phyloP scores from a whole-genome alignment of 1,140 invertebrate genomes.

The Potamilus streckersoni region DNA sequence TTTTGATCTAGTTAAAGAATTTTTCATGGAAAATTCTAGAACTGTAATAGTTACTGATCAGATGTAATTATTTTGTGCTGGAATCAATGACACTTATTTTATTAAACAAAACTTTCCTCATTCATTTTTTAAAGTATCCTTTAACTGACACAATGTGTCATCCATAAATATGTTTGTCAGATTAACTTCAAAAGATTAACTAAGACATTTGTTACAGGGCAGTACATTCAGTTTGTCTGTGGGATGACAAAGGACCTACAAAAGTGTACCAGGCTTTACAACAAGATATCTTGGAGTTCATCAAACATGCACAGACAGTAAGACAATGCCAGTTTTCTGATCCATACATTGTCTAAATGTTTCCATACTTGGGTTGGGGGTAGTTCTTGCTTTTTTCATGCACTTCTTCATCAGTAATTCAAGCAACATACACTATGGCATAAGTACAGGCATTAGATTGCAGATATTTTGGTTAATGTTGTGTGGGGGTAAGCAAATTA shows the following conservation, averaged over 20 bases:
- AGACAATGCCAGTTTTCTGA: constrained; percentile 24
- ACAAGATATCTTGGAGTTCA: constrained; percentile 95
- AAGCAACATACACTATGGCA: too few species aligned
- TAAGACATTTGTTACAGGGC: constrained; percentile 64
- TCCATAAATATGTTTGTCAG: too few species aligned
- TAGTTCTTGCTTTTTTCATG: too few species aligned
- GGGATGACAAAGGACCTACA: constrained; percentile 93
- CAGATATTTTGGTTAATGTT: too few species aligned
- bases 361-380: too few species aligned
- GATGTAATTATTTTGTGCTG: background rate
- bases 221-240: constrained; percentile 93
- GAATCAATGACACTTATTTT: background rate
- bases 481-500: too few species aligned
- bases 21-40: background rate
- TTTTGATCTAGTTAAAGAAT: too few species aligned
- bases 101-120: background rate
- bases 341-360: too few species aligned
- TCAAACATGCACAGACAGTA: constrained; percentile 90
- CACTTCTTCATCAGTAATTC: too few species aligned
- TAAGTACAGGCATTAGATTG: too few species aligned
- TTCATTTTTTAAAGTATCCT: background rate
- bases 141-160: background rate
- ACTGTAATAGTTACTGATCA: background rate
- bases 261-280: constrained; percentile 90
- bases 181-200: too few species aligned